phyloP scores from a whole-genome alignment of 2,888 invertebrate genomes.

The Meiosimyza platycephala region DNA sequence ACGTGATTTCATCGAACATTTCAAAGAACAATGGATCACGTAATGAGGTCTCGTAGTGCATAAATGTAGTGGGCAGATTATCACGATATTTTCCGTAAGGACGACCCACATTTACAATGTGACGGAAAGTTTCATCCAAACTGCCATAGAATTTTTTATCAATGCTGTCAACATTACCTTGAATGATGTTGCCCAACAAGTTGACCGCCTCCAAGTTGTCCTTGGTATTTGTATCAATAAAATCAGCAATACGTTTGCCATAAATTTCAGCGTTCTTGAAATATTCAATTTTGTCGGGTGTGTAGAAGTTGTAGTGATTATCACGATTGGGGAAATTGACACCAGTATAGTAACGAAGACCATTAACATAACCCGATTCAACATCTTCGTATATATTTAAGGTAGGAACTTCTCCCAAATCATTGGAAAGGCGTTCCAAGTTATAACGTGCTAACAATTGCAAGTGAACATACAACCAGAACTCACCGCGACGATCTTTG shows the following conservation, averaged over 20 bases:
- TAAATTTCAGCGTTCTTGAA: conserved; percentile 68
- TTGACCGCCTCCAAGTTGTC: conserved; percentile 64
- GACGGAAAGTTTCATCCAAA: conserved; percentile 68
- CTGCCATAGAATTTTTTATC: conserved; percentile 70
- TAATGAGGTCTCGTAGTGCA: conserved; percentile 75
- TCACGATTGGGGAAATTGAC: conserved; percentile 75
- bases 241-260: conserved; percentile 73
- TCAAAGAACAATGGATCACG: conserved; percentile 82
- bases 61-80: conserved; percentile 68
- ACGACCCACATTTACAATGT: conserved; percentile 69
- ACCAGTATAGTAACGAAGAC: conserved; percentile 74
- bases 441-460: conserved; percentile 69
- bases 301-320: conserved; percentile 69
- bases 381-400: conserved; percentile 72
- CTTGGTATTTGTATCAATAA: conserved; percentile 49
- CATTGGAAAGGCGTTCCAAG: conserved; percentile 75
- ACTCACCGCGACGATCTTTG: conserved; percentile 66
- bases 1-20: conserved; percentile 73
- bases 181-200: conserved; percentile 70
- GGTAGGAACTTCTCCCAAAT: conserved; percentile 74
- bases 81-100: conserved; percentile 56
- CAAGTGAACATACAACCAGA: conserved; percentile 68
- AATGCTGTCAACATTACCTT: conserved; percentile 70
- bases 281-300: conserved; percentile 55
- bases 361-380: conserved; percentile 73